Evolutionary conservation across 2,797 vertebrate genomes (phyloP).

Genomic region (Poecilia velifera): DNA sequence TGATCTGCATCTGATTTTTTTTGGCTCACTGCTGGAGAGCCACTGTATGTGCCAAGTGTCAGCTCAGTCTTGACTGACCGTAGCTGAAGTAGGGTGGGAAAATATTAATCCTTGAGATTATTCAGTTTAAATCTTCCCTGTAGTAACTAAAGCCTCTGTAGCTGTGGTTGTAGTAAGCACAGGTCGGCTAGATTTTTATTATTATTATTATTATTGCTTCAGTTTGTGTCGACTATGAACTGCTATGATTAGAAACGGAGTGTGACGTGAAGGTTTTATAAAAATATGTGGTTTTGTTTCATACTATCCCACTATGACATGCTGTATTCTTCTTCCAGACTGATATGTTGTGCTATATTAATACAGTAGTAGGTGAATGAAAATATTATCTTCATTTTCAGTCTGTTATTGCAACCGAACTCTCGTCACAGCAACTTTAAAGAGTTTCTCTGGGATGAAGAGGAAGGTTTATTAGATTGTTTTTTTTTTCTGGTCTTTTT

Average conservation of each 20-base stretch:
- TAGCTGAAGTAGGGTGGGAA: not conserved
- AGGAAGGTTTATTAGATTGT: not conserved
- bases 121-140: conserved; percentile 5
- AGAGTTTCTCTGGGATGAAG: not conserved
- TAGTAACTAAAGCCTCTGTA: conserved; percentile 4
- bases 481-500: not conserved
- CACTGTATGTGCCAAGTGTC: not conserved
- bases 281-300: conserved; percentile 21
- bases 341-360: conserved; percentile 26
- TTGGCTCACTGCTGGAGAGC: not conserved
- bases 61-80: not conserved
- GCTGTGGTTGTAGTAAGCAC: conserved; percentile 21
- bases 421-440: not conserved
- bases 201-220: conserved; percentile 9
- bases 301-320: not conserved
- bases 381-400: conserved; percentile 6
- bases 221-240: conserved; percentile 28
- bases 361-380: conserved; percentile 12
- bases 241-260: conserved; percentile 35
- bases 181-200: conserved; percentile 10
- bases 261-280: conserved; percentile 21
- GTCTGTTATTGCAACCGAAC: not conserved
- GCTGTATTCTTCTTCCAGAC: conserved; percentile 24
- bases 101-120: not conserved
- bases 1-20: not conserved